Evolutionary conservation across 2,888 invertebrate species (phyloP), one percentile per base, ranked within the genome.

Genomic region (Amorpha juglandis): DNA sequence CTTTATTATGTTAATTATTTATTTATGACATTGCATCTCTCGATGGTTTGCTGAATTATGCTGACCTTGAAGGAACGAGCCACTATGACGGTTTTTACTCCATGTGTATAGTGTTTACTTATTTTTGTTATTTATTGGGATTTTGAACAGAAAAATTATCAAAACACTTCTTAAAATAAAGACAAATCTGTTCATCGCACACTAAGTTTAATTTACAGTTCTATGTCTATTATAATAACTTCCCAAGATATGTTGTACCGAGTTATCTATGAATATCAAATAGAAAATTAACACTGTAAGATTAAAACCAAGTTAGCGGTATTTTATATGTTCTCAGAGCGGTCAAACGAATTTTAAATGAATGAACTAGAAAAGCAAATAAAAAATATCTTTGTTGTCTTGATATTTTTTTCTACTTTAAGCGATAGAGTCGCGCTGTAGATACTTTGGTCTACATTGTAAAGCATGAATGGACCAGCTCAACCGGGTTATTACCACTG

Each of bases 311-410:
- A 73, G 70, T 52, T 86, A 87, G 83, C 86, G 85, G 84, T 87
- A 85, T 73, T 69, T 63, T 68, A 66, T 69, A 69, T 76, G 82
- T 82, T 85, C 85, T 80, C 83, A 81, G 77, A 80, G 79, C 79
- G 79, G 76, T 72, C 68, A 71, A 64, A 47, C 53, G 33, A 16
- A 33, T 47, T 53, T 53, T 38, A 9, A 38, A 42, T 21, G 42
- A 58, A 58, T 58, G 19, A 19, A 42, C 12, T 42, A 14, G 38
- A 19, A 35, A 58, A 9, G 16, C 1, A 58, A 42, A 38, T 38
- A 38, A 58, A 58, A 14, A 11, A 11, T 6, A n/a, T 50, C 16
- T 19, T 38, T 1, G 38, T 58, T 58, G 38, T 58, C 9, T 38
- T 35, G n/a, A 16, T 38, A 55, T 19, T 19, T 50, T 19, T 50